Percentiles rank a stretch among this genome's conserved stretches.
phyloP scores from a whole-genome alignment of 1,140 invertebrate species.

The Heterodera schachtii region DNA sequence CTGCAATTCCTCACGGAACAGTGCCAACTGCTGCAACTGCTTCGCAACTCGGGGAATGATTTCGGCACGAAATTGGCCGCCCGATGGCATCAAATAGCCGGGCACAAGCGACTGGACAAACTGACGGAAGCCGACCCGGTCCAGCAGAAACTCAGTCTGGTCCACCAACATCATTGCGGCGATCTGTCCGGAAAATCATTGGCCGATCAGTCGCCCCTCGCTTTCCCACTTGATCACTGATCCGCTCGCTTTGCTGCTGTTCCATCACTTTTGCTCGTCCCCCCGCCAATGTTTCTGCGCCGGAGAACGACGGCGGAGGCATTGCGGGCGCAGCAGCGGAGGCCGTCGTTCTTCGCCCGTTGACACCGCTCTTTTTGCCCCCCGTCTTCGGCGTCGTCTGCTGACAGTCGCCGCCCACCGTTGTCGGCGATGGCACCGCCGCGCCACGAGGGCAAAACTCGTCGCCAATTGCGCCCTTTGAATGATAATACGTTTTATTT shows the following conservation, averaged over 20 bases:
- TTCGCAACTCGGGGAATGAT: slow-evolving; percentile 25
- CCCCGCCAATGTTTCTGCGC: slow-evolving; percentile 9
- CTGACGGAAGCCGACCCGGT: slow-evolving; percentile 27
- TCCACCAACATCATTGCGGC: slow-evolving; percentile 21
- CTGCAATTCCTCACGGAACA: slow-evolving; percentile 1
- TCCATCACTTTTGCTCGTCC: slow-evolving; percentile 8
- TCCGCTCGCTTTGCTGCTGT: slow-evolving; percentile 10
- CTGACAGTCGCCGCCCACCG: not conserved
- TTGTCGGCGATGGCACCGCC: not conserved
- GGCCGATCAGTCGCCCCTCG: not conserved
- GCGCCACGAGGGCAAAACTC: not conserved
- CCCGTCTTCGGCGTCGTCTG: not conserved
- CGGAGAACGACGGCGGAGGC: not conserved
- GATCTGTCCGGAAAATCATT: not conserved
- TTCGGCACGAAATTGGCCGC: slow-evolving; percentile 25
- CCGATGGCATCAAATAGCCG: not conserved
- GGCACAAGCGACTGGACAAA: slow-evolving; percentile 12
- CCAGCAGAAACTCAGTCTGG: slow-evolving; percentile 9
- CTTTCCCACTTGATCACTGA: not conserved
- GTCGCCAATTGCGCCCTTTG: not conserved
- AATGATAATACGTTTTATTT: not conserved
- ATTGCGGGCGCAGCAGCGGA: not conserved
- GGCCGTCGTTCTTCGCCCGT: not conserved
- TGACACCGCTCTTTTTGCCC: slow-evolving; percentile 12
- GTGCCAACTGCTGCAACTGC: not conserved